Percentiles rank a stretch among this genome's conserved stretches.
Conservation (phyloP, 2,113 vertebrate species). For the Rhinoptilus africanus region DNA sequence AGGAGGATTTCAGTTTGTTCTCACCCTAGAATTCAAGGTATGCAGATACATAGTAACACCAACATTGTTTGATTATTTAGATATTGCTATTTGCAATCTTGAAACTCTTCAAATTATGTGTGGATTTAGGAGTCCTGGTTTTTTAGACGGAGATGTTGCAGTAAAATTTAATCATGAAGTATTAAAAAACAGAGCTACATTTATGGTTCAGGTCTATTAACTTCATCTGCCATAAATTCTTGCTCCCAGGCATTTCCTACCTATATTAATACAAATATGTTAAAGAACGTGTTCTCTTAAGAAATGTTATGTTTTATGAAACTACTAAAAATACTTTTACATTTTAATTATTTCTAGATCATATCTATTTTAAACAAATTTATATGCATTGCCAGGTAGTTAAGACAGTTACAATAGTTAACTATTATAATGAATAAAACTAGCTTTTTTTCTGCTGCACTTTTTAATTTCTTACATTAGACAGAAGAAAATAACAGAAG, state of each 20-base stretch:
- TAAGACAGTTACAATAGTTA: background rate
- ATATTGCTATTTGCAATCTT: background rate
- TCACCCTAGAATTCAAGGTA: background rate
- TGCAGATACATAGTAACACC: background rate
- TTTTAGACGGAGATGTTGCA: background rate
- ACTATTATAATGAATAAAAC: background rate
- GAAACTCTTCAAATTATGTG: background rate
- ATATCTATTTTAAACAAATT: background rate
- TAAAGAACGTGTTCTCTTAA: background rate
- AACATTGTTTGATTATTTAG: background rate
- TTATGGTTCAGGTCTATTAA: background rate
- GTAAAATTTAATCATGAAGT: background rate
- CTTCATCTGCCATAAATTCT: background rate
- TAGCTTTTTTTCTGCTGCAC: background rate
- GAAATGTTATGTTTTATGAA: background rate
- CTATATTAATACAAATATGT: background rate
- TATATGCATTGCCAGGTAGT: background rate
- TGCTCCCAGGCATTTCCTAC: background rate
- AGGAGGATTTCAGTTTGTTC: background rate
- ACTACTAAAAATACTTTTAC: background rate
- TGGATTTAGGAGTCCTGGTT: background rate
- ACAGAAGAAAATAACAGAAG: background rate
- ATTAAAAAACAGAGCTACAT: background rate
- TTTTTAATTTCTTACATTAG: background rate
- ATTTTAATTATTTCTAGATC: background rate